Conservation (phyloP, 1,140 invertebrate genomes). For the Macrobrachium nipponense region DNA sequence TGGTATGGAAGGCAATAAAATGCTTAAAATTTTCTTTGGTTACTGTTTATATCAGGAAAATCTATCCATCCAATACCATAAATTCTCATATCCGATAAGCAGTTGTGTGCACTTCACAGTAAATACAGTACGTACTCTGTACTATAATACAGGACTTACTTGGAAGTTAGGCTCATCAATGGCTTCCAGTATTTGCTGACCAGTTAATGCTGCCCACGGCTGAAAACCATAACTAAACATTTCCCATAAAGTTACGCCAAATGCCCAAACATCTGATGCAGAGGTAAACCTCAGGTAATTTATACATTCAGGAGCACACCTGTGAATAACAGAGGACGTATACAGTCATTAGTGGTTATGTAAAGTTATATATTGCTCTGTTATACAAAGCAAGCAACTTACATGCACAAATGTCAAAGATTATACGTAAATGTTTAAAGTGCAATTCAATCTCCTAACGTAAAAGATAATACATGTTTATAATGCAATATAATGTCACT, state of each 20-base stretch:
- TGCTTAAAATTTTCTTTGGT: too few relatives aligned
- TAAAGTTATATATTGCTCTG: conserved; percentile 17
- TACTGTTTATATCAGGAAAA: too few relatives aligned
- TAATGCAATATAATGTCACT: too few relatives aligned
- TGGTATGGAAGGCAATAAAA: too few relatives aligned
- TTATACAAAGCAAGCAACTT: neutral
- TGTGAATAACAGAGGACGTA: conserved; percentile 67
- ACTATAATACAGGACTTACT: conserved; percentile 66
- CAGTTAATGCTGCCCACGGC: conserved; percentile 95
- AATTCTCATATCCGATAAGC: too few relatives aligned
- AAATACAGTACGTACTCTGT: neutral
- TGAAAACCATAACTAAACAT: conserved; percentile 99
- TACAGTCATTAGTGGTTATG: neutral
- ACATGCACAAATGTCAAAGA: too few relatives aligned
- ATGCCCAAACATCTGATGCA: conserved; percentile 97
- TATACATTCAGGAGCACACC: conserved; percentile 98
- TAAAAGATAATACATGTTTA: too few relatives aligned
- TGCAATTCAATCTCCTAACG: too few relatives aligned
- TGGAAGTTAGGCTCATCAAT: conserved; percentile 92
- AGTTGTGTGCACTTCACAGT: neutral
- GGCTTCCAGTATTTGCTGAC: conserved; percentile 94
- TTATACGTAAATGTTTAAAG: too few relatives aligned
- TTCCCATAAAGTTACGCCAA: conserved; percentile 98
- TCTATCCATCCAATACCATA: too few relatives aligned
- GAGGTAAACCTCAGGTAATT: conserved; percentile 96